phyloP scores from a whole-genome alignment of 2,113 vertebrate species.

The Equus przewalskii region DNA sequence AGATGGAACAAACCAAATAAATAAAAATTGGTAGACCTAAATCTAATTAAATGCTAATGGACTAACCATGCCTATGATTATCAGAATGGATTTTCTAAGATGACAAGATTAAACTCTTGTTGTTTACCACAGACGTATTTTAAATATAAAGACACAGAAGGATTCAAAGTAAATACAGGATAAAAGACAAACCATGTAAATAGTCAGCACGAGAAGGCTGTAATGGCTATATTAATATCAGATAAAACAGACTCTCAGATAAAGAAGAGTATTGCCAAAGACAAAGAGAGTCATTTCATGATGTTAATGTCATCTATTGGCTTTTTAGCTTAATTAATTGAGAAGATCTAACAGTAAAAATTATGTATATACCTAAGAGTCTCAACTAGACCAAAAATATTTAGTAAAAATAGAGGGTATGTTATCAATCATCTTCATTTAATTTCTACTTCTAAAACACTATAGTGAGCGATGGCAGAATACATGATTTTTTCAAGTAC shows the following conservation, averaged over 20 bases:
- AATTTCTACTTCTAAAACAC: neutral
- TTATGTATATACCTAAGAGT: neutral
- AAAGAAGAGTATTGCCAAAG: neutral
- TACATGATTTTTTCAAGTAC: neutral
- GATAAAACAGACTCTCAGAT: neutral
- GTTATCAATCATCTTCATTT: neutral
- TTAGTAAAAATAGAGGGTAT: neutral
- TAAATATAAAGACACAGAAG: neutral
- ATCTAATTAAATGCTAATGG: neutral
- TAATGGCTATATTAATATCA: neutral
- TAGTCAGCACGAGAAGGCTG: neutral
- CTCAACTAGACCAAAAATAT: neutral
- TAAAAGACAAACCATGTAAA: neutral
- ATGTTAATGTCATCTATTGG: neutral
- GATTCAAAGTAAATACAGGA: neutral
- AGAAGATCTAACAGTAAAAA: neutral
- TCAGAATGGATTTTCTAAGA: neutral
- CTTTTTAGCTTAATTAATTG: neutral
- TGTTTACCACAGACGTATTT: neutral
- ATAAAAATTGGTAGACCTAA: neutral
- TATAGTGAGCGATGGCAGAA: neutral
- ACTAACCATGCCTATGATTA: neutral
- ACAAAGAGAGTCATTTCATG: neutral
- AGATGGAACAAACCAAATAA: neutral
- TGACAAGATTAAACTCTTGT: neutral